Conservation (phyloP, 2,797 vertebrate species). For the Ceryle rudis region DNA sequence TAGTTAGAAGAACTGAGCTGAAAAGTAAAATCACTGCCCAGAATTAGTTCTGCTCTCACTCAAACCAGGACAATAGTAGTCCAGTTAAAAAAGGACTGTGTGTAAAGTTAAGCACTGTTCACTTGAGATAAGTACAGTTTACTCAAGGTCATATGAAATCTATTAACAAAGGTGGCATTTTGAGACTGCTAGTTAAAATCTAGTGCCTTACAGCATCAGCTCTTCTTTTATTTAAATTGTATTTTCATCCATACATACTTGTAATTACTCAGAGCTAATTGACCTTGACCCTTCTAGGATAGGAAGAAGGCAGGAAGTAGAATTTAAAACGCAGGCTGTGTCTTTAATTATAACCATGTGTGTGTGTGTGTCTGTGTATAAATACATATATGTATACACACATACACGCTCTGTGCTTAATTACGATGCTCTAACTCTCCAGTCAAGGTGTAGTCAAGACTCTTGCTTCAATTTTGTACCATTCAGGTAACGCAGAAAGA, state of each 20-base stretch:
- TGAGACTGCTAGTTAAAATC: not conserved
- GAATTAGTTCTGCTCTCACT: too few relatives aligned
- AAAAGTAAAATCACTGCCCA: too few relatives aligned
- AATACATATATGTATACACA: not conserved
- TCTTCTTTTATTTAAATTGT: not conserved
- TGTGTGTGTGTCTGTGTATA: not conserved
- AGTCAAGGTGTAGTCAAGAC: not conserved
- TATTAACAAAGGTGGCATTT: not conserved
- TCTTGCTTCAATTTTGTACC: not conserved
- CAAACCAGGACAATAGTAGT: not conserved
- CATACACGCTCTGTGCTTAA: accelerated
- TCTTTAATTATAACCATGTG: not conserved
- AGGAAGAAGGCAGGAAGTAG: not conserved
- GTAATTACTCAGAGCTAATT: not conserved
- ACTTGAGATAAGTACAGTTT: not conserved
- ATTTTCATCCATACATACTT: not conserved
- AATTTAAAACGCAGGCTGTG: not conserved
- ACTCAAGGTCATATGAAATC: not conserved
- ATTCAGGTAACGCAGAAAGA: not conserved
- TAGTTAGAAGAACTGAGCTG: too few relatives aligned
- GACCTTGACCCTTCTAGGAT: not conserved
- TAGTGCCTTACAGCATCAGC: not conserved
- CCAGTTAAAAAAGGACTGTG: not conserved
- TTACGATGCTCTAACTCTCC: not conserved
- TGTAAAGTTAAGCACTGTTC: not conserved